A percentile compares a stretch with the other conserved stretches of the same genome.
Conservation (phyloP, 1,140 invertebrate genomes). For the Whitmania pigra region DNA sequence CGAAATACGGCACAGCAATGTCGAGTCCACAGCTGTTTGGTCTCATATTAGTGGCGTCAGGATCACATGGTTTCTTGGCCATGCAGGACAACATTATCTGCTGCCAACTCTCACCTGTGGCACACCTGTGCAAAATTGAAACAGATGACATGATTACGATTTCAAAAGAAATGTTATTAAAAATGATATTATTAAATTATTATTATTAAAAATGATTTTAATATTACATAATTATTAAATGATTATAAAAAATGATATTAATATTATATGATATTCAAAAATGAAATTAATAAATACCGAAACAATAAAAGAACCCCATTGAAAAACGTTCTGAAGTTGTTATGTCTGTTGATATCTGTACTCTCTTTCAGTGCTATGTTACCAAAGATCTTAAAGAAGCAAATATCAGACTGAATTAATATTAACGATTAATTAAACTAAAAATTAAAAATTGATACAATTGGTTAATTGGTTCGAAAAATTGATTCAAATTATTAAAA, state of each 20-base stretch:
- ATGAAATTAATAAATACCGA: slow-evolving; percentile 69
- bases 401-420: too few relatives aligned
- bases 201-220: neutral
- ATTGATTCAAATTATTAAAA: too few relatives aligned
- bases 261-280: too few relatives aligned
- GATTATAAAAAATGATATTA: too few relatives aligned
- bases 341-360: slow-evolving; percentile 88
- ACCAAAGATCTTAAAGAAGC: slow-evolving; percentile 50
- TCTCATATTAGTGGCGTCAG: slow-evolving; percentile 42
- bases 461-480: too few relatives aligned
- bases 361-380: slow-evolving; percentile 80
- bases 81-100: slow-evolving; percentile 75
- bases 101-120: slow-evolving; percentile 98
- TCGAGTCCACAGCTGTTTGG: slow-evolving; percentile 58
- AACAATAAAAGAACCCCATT: slow-evolving; percentile 96
- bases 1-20: slow-evolving; percentile 92
- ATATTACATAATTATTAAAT: neutral
- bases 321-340: slow-evolving; percentile 97
- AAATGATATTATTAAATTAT: neutral
- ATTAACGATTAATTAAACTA: neutral
- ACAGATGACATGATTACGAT: neutral
- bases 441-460: neutral
- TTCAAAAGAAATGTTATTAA: neutral
- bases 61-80: slow-evolving; percentile 36
- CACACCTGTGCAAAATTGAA: slow-evolving; percentile 61